phyloP scores from a whole-genome alignment of 1,140 invertebrate species.

The Cydia strobilella region DNA sequence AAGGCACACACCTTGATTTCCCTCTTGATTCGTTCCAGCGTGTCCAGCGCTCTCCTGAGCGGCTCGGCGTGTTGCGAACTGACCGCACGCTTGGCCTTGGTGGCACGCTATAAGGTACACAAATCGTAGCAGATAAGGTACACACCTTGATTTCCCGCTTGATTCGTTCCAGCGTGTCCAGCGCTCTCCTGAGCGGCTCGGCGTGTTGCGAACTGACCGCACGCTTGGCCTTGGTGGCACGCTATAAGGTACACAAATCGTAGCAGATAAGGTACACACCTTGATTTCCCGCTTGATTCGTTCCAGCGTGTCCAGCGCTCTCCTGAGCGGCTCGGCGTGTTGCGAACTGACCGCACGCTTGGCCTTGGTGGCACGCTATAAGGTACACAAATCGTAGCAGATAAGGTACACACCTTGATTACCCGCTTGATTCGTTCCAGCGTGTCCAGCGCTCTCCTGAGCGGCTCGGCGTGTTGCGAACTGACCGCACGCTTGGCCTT shows the following conservation, averaged over 20 bases:
- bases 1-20: slow-evolving; percentile 46
- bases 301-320: not conserved
- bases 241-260: slow-evolving; percentile 15
- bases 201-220: not conserved
- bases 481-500: slow-evolving; percentile 36
- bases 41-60: slow-evolving; percentile 49
- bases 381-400: slow-evolving; percentile 11
- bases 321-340: not conserved
- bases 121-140: not conserved
- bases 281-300: slow-evolving; percentile 41
- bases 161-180: not conserved
- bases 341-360: not conserved
- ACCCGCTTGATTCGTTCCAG: slow-evolving; percentile 64
- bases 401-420: slow-evolving; percentile 56
- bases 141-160: not conserved
- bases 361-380: not conserved
- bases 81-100: not conserved
- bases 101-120: slow-evolving; percentile 19
- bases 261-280: slow-evolving; percentile 40
- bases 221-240: not conserved
- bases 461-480: slow-evolving; percentile 47
- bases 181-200: not conserved
- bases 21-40: slow-evolving; percentile 63
- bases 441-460: slow-evolving; percentile 54
- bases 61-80: slow-evolving; percentile 45